These are phyloP conservation scores for Mellilla xanthometata DNA, from an alignment of 2,888 invertebrate species.

Conservation along the genomic window DNA sequence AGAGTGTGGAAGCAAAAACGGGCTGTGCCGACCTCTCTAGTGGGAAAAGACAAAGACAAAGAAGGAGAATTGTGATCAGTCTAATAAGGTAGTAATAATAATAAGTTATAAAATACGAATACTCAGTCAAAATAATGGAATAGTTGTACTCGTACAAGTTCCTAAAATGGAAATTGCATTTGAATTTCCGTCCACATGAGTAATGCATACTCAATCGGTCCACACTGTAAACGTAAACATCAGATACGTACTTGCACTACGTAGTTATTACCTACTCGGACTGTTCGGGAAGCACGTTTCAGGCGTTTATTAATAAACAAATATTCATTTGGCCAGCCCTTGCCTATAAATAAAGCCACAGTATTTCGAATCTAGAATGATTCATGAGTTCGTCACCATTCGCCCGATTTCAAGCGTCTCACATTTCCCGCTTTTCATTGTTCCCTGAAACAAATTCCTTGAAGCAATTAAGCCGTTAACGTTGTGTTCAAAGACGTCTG, in stretches of 20 bases:
- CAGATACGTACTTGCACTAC: background rate
- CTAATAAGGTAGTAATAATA: too few relatives aligned
- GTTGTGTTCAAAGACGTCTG: slow-evolving; percentile 35
- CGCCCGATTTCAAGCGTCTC: slow-evolving; percentile 12
- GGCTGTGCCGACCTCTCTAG: too few relatives aligned
- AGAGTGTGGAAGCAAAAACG: too few relatives aligned
- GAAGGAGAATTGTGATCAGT: too few relatives aligned
- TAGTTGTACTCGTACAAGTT: too few relatives aligned
- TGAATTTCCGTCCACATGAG: too few relatives aligned
- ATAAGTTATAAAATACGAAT: too few relatives aligned
- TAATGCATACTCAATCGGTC: background rate
- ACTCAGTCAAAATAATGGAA: too few relatives aligned
- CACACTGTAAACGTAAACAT: slow-evolving; percentile 3
- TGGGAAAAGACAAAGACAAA: too few relatives aligned
- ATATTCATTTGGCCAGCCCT: slow-evolving; percentile 8
- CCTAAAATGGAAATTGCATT: too few relatives aligned
- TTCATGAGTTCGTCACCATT: slow-evolving; percentile 13
- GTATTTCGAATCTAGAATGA: slow-evolving; percentile 12
- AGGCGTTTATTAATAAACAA: slow-evolving; percentile 2
- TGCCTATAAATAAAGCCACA: slow-evolving; percentile 8
- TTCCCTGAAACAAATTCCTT: slow-evolving; percentile 15
- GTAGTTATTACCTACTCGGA: too few relatives aligned
- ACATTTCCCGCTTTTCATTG: slow-evolving; percentile 11
- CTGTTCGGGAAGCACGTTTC: slow-evolving; percentile 4
- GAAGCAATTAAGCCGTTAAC: slow-evolving; percentile 36